phyloP scores from a whole-genome alignment of 35 echinoderm and acorn worm genomes.

The Antedon bifida region DNA sequence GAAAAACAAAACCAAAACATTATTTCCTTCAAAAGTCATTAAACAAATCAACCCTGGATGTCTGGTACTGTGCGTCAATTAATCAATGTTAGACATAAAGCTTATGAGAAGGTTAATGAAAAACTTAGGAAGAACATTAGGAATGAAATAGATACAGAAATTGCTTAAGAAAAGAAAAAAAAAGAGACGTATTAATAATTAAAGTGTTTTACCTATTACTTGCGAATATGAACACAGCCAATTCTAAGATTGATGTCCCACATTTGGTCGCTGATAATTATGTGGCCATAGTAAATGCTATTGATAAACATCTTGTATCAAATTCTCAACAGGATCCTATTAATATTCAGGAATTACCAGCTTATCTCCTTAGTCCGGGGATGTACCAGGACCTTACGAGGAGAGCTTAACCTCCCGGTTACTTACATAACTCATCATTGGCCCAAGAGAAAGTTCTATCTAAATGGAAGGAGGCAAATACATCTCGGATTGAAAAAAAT shows the following conservation, averaged over 20 bases:
- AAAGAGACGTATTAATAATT: no score
- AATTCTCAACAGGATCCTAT: not conserved
- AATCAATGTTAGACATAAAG: no score
- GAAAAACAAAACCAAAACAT: no score
- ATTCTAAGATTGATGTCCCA: not conserved
- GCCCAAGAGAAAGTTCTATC: conserved; percentile 6
- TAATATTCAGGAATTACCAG: not conserved
- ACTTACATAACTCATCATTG: conserved; percentile 19
- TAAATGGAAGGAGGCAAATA: conserved; percentile 19
- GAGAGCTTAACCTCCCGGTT: not conserved
- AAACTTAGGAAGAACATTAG: no score
- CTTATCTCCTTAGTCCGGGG: not conserved
- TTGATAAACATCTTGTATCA: not conserved
- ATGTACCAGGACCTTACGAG: not conserved
- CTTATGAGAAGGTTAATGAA: no score
- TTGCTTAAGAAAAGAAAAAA: no score
- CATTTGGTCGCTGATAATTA: not conserved
- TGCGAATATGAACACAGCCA: not conserved
- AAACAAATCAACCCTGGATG: no score
- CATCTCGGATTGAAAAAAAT: not conserved
- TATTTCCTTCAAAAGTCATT: no score
- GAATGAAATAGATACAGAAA: no score
- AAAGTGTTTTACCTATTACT: no score
- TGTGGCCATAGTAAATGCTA: not conserved
- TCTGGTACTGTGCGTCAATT: no score